A percentile compares a stretch with the other conserved stretches of the same genome.
phyloP scores from a whole-genome alignment of 2,113 vertebrate species.

The Pomatostomus ruficeps region DNA sequence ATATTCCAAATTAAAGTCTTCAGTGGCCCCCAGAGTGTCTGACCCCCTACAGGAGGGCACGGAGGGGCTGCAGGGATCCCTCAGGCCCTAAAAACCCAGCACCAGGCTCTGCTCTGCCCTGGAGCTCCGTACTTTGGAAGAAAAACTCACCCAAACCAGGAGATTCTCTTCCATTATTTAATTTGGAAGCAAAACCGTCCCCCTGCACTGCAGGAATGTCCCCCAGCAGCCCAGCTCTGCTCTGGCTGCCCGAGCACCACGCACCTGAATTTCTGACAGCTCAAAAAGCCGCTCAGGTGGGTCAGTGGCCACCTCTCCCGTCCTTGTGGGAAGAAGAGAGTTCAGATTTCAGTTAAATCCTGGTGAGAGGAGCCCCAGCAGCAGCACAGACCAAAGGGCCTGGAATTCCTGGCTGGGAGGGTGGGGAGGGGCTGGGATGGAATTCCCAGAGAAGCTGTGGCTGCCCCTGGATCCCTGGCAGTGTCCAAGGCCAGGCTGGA shows the following conservation, averaged over 20 bases:
- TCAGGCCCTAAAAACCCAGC: no score
- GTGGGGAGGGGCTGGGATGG: background rate
- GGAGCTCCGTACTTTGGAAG: background rate
- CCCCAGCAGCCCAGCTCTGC: background rate
- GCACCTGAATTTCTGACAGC: background rate
- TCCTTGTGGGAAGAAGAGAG: background rate
- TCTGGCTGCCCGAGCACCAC: background rate
- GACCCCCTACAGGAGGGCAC: no score
- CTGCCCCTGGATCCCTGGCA: background rate
- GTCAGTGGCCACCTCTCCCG: background rate
- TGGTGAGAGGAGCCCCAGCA: background rate
- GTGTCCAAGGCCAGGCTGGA: background rate
- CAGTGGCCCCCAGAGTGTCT: no score
- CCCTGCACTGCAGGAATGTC: background rate
- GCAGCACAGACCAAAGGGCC: background rate
- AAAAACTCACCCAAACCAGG: background rate
- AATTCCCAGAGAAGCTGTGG: background rate
- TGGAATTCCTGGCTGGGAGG: accelerated
- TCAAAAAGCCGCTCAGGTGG: background rate
- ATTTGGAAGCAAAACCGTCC: accelerated
- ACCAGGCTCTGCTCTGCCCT: accelerated
- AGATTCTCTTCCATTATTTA: background rate
- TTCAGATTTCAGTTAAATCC: background rate
- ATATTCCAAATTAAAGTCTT: no score
- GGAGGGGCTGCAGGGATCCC: background rate